phyloP scores from a whole-genome alignment of 1,140 invertebrate species.

The Drosophila setifemur region DNA sequence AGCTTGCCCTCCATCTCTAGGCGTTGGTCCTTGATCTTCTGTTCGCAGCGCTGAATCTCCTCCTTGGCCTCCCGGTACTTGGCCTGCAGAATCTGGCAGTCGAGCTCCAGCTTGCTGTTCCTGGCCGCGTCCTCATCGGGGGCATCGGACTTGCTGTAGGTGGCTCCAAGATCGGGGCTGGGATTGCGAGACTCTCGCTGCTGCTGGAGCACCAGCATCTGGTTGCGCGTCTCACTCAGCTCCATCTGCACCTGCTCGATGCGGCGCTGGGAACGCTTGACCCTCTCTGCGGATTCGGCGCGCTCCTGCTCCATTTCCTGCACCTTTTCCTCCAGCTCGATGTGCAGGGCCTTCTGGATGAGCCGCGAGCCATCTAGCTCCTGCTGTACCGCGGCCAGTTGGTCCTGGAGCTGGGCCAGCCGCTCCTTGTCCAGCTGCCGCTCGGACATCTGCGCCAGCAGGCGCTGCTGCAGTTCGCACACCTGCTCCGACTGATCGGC shows the following conservation, averaged over 20 bases:
- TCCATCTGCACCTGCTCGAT: not conserved
- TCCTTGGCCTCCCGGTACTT: conserved; percentile 70
- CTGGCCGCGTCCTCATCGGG: not conserved
- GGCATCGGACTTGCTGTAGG: not conserved
- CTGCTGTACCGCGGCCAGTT: not conserved
- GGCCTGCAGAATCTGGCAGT: conserved; percentile 68
- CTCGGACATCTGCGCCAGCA: not conserved
- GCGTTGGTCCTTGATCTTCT: conserved; percentile 84
- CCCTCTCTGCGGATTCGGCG: not conserved
- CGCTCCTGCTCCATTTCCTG: conserved; percentile 10
- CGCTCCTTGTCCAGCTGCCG: not conserved
- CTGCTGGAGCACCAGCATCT: not conserved
- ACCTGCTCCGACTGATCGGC: not conserved
- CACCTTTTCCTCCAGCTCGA: conserved; percentile 25
- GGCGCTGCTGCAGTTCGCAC: not conserved
- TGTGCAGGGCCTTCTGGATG: not conserved
- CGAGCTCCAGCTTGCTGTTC: conserved; percentile 16
- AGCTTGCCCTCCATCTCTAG: conserved; percentile 87
- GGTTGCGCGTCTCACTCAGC: not conserved
- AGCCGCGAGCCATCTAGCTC: conserved; percentile 12
- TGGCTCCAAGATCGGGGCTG: not conserved
- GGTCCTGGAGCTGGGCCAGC: not conserved
- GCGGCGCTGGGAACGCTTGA: not conserved
- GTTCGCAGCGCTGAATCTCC: conserved; percentile 45
- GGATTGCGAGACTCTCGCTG: not conserved